phyloP scores from a whole-genome alignment of 2,797 vertebrate genomes.

The Acropternis orthonyx region DNA sequence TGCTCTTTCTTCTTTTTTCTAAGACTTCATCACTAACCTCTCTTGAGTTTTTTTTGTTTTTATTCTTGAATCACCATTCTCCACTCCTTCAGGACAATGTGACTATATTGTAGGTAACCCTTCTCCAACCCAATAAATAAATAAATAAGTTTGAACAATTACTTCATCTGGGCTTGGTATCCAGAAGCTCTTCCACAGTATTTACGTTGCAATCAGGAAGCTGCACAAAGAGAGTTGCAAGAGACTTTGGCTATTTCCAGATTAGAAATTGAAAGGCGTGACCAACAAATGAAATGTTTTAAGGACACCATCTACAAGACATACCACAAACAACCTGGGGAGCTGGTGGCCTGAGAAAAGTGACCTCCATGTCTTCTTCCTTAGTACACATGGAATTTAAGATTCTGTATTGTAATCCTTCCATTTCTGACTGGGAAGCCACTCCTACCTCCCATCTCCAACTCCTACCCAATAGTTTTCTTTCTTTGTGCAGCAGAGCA shows the following conservation, averaged over 20 bases:
- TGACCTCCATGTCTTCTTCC: constrained; percentile 65
- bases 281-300: constrained; percentile 48
- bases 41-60: constrained; percentile 5
- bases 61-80: constrained; percentile 40
- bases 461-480: constrained; percentile 57
- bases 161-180: constrained; percentile 68
- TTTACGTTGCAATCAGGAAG: constrained; percentile 55
- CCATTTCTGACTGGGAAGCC: constrained; percentile 56
- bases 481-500: constrained; percentile 76
- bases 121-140: constrained; percentile 75
- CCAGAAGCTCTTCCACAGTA: constrained; percentile 70
- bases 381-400: constrained; percentile 45
- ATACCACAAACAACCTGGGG: constrained; percentile 3
- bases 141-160: constrained; percentile 78
- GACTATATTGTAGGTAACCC: constrained; percentile 40
- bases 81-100: constrained; percentile 37
- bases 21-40: constrained; percentile 26
- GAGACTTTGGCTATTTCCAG: constrained; percentile 64
- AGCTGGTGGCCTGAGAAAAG: constrained; percentile 60
- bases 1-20: not conserved
- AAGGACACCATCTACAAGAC: constrained; percentile 42
- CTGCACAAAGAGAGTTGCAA: constrained; percentile 55
- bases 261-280: constrained; percentile 64
- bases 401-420: constrained; percentile 70
- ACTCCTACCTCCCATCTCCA: constrained; percentile 22